Base-by-base conservation (phyloP, 2,113 vertebrate species). In the Origma solitaria region DNA sequence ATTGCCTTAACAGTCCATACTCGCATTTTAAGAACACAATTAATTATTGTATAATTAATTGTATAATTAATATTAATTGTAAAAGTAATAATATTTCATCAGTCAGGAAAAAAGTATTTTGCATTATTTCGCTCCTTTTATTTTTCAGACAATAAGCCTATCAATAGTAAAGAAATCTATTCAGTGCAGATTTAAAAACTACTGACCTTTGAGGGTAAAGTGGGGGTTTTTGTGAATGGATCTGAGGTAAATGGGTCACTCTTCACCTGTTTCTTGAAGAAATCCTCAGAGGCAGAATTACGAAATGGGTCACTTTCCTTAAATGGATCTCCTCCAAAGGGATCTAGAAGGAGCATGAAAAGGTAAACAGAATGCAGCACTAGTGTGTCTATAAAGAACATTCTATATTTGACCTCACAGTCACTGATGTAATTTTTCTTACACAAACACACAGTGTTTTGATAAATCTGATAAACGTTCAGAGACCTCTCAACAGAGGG, bases 321-420 rank as follows among this genome's bases (percentile, higher is more conserved):
- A 94, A 99, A 99, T 0, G 99, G 99, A 87, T 99, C 99, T 22
- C 98, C 99, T 50, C 99, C 99, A 73, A 99, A 99, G 1, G 99
- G 99, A 98, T 99, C 99, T 99, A 91, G 38, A 21, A 66, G 24
- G 20, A 77, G 11, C 7, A 58, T 6, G 18, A 42, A 23, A 58
- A 86, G 22, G 57, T 28, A 65, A 90, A 47, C 0, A 50, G 13
- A 69, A 47, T 8, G 44, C 8, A 81, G 51, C 24, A 60, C 17
- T 15, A 7, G 7, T 2, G 35, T 1, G 4, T 28, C 75, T 51
- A 3, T 2, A 40, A 56, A 7, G n/a, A 85, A 62, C 30, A 37
- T 69, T 37, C 30, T 21, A 0, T 6, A 28, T 25, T 45, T 22
- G 21, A 72, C 61, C 51, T 65, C 22, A 14, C 5, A 33, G 24